These are phyloP conservation scores for Monochamus saltuarius DNA, from an alignment of 1,140 invertebrate genomes.

Conservation along the genomic window DNA sequence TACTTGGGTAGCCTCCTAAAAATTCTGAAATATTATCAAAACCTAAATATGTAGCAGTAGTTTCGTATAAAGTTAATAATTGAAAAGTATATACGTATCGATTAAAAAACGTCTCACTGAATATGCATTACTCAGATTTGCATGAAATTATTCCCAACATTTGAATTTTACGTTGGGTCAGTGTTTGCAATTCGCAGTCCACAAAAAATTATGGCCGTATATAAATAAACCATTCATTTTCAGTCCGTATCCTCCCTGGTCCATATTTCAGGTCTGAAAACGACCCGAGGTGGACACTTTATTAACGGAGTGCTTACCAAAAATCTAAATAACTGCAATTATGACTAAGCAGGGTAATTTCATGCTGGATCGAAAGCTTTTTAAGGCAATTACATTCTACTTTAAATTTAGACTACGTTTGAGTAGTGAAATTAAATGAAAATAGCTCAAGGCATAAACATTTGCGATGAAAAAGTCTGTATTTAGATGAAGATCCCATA, in stretches of 20 bases:
- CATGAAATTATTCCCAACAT: too few species aligned
- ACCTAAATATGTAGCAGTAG: too few species aligned
- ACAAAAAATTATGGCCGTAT: constrained; percentile 4
- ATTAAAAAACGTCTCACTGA: too few species aligned
- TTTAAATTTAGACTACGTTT: constrained; percentile 5
- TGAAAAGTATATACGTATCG: too few species aligned
- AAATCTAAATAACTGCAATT: constrained; percentile 12
- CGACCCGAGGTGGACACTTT: constrained; percentile 11
- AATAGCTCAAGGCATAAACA: constrained; percentile 6
- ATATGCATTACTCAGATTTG: too few species aligned
- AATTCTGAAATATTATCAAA: too few species aligned
- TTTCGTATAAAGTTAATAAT: too few species aligned
- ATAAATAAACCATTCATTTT: constrained; percentile 6
- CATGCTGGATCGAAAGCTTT: constrained; percentile 2
- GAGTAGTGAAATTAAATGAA: constrained; percentile 12
- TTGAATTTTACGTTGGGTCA: too few species aligned
- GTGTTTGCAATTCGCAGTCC: too few species aligned
- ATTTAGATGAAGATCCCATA: constrained; percentile 1
- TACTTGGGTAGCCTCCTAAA: too few species aligned
- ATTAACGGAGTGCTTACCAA: constrained; percentile 8
- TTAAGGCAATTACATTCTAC: constrained; percentile 6
- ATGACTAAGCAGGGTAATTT: constrained; percentile 2
- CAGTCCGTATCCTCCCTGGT: constrained; percentile 4
- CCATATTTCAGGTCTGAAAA: constrained; percentile 3
- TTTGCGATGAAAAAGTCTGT: constrained; percentile 8